Percentiles rank a stretch among this genome's conserved stretches.
phyloP scores from a whole-genome alignment of 1,140 invertebrate species.

The Heterodera carotae region DNA sequence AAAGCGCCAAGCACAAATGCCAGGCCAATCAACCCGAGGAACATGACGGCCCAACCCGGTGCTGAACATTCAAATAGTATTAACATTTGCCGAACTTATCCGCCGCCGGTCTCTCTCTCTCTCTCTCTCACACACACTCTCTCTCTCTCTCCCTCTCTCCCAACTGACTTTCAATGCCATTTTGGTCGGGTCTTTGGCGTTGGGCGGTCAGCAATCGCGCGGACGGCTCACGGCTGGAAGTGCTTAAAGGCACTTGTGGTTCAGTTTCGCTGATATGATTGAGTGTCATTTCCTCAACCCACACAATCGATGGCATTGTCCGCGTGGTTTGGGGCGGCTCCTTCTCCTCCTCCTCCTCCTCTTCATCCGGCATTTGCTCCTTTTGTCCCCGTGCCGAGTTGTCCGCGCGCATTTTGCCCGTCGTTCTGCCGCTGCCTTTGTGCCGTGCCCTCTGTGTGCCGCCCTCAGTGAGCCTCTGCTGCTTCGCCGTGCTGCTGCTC shows the following conservation, averaged over 20 bases:
- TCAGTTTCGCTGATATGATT: too few relatives aligned
- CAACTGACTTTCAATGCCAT: constrained; percentile 43
- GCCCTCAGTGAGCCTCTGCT: background rate
- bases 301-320: background rate
- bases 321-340: background rate
- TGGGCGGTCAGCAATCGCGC: constrained; percentile 50
- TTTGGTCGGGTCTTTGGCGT: constrained; percentile 41
- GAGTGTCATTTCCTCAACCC: background rate
- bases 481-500: background rate
- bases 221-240: constrained; percentile 54
- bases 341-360: background rate
- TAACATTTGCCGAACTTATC: constrained; percentile 23
- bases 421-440: background rate
- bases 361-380: background rate
- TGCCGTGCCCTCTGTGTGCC: background rate
- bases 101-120: background rate
- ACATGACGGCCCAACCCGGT: constrained; percentile 65
- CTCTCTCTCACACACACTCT: constrained; percentile 9
- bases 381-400: background rate
- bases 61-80: constrained; percentile 45
- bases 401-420: background rate
- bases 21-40: constrained; percentile 58
- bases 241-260: constrained; percentile 42
- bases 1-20: constrained; percentile 57
- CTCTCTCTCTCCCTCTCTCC: background rate